These are phyloP conservation scores for Quadriops clusia DNA, from an alignment of 2,888 invertebrate genomes.

Conservation along the genomic window DNA sequence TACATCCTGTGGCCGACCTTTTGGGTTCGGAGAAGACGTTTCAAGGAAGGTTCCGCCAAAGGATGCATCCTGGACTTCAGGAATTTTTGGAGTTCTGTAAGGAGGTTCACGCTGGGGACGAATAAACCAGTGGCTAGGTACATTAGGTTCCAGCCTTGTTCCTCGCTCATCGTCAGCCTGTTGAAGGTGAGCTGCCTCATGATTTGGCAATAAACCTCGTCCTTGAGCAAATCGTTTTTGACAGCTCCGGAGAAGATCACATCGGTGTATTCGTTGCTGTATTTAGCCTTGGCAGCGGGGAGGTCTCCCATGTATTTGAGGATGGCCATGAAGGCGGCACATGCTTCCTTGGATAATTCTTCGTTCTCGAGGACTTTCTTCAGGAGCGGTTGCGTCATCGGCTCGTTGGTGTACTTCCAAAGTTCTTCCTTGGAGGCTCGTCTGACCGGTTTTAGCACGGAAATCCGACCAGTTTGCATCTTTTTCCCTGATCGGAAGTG, in stretches of 20 bases:
- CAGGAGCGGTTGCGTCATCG: constrained; percentile 70
- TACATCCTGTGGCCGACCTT: constrained; percentile 64
- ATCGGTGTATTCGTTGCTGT: constrained; percentile 76
- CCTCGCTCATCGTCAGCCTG: constrained; percentile 70
- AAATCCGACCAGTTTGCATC: constrained; percentile 45
- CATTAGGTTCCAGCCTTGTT: constrained; percentile 89
- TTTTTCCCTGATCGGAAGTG: constrained; percentile 51
- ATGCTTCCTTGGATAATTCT: constrained; percentile 58
- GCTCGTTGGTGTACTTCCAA: constrained; percentile 73
- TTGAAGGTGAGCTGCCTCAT: constrained; percentile 91
- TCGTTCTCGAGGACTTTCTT: constrained; percentile 62
- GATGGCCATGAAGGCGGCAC: constrained; percentile 62
- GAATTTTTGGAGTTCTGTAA: constrained; percentile 66
- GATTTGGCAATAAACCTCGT: constrained; percentile 88
- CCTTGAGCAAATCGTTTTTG: constrained; percentile 62
- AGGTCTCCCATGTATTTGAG: constrained; percentile 87
- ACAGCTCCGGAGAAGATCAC: constrained; percentile 72
- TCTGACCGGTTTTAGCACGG: constrained; percentile 54
- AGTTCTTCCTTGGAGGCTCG: constrained; percentile 57
- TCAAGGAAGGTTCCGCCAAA: constrained; percentile 70
- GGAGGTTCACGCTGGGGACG: constrained; percentile 61
- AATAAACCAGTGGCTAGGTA: constrained; percentile 84
- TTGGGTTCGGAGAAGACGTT: constrained; percentile 66
- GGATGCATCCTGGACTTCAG: constrained; percentile 61
- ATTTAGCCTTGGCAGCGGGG: constrained; percentile 64